Base-by-base conservation (phyloP, 2,113 vertebrate genomes). In the Eurystomus gularis region DNA sequence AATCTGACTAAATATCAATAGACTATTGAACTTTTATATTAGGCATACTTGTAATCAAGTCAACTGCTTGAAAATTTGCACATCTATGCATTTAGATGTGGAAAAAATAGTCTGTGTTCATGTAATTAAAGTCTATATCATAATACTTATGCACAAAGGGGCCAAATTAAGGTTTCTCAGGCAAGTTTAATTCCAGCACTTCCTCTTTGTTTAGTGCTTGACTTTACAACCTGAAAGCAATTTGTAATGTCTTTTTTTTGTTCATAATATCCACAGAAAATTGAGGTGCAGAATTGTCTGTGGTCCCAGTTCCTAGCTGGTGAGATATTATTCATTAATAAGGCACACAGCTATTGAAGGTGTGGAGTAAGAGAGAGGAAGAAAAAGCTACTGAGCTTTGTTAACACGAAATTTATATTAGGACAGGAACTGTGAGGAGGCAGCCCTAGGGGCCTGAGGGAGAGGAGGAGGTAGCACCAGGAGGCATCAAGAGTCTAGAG, bases 21-120 rank as follows among this genome's bases (percentile, higher is more conserved):
- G 94, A 81, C 96, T 96, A 95, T 97, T 97, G 97, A 97, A 97
- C 97, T 97, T 97, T 96, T 95, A 82, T 96, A 92, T 94, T 91
- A 88, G 66, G 84, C 69, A 21, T 70, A 82, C 96, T 95, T 91
- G 93, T 93, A 97, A 97, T 97, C 94, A 97, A 97, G 91, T 94
- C 87, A 94, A 90, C 89, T 75, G 77, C 94, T 97, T 95, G 91
- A 95, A 84, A 95, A 95, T 96, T 84, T 95, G 94, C 91, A 89
- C 84, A 91, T 96, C 97, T 69, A 89, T 87, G 94, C 83, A 97
- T 95, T 94, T 97, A 88, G 73, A 91, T 85, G 82, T 82, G 84
- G 83, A 95, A 97, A 96, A 96, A 97, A 96, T 96, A 96, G 95
- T 54, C 77, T 95, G 77, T 71, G 87, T 94, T 93, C 73, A 57